These are phyloP conservation scores for Myxocyprinus asiaticus DNA, from an alignment of 2,113 vertebrate genomes.

Conservation along the genomic window DNA sequence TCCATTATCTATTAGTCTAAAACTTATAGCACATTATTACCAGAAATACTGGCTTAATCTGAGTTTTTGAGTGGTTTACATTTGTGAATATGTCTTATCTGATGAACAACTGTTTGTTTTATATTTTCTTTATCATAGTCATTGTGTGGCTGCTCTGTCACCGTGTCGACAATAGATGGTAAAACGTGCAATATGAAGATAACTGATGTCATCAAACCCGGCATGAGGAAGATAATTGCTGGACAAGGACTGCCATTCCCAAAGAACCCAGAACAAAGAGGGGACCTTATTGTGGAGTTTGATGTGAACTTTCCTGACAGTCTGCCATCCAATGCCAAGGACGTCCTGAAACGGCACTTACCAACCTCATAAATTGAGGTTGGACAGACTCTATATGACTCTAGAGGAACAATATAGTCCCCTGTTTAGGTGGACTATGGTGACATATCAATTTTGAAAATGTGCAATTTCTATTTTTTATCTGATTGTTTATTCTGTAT, in stretches of 20 bases:
- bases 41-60: no score
- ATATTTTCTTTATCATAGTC: conserved; percentile 77
- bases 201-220: conserved; percentile 95
- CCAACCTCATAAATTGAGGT: conserved; percentile 84
- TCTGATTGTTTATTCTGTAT: conserved; percentile 48
- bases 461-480: conserved; percentile 75
- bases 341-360: conserved; percentile 93
- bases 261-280: conserved; percentile 93
- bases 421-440: conserved; percentile 33
- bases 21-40: no score
- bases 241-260: conserved; percentile 94
- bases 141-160: conserved; percentile 93
- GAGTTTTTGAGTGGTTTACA: not conserved
- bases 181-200: conserved; percentile 94
- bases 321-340: conserved; percentile 91
- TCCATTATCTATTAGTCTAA: no score
- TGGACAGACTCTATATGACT: conserved; percentile 21
- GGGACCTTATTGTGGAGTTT: conserved; percentile 97
- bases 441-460: conserved; percentile 62
- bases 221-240: conserved; percentile 91
- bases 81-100: not conserved
- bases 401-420: conserved; percentile 24
- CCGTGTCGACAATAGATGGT: conserved; percentile 93
- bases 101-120: conserved; percentile 35
- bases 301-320: conserved; percentile 93